A percentile compares a stretch with the other conserved stretches of the same genome.
These are phyloP conservation scores for Halocynthia roretzi DNA, from an alignment of 23 tunicate species.

Conservation along the genomic window DNA sequence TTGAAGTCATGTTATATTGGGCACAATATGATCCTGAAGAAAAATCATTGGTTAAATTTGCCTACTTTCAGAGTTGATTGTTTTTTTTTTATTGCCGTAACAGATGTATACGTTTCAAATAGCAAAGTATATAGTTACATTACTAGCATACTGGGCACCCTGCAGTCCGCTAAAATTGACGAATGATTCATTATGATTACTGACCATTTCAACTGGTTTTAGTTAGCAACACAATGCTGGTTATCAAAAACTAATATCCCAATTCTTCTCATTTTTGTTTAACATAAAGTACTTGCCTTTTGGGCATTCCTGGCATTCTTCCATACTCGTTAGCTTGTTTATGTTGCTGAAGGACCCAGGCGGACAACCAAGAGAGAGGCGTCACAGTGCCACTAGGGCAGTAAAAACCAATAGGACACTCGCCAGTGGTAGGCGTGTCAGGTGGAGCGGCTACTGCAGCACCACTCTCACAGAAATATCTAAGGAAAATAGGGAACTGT, in stretches of 20 bases:
- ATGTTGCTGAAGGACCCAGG: constrained; percentile 55
- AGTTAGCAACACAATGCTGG: too few relatives aligned
- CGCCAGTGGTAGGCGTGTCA: constrained; percentile 47
- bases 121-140: too few relatives aligned
- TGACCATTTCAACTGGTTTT: too few relatives aligned
- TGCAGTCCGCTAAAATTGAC: too few relatives aligned
- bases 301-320: constrained; percentile 60
- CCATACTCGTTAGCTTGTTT: constrained; percentile 15
- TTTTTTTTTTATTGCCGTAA: too few relatives aligned
- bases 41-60: background rate
- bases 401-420: constrained; percentile 78
- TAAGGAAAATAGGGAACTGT: constrained; percentile 6
- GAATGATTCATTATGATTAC: too few relatives aligned
- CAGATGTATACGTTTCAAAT: too few relatives aligned
- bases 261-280: background rate
- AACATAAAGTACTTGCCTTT: constrained; percentile 27
- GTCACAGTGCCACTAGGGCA: constrained; percentile 57
- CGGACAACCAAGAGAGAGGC: constrained; percentile 59
- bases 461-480: constrained; percentile 65
- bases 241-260: too few relatives aligned
- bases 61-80: too few relatives aligned
- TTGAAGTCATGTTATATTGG: constrained; percentile 36
- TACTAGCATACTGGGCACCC: too few relatives aligned
- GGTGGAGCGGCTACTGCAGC: constrained; percentile 46
- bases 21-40: constrained; percentile 55